phyloP scores from a whole-genome alignment of 1,140 invertebrate genomes.

The Dreissena polymorpha region DNA sequence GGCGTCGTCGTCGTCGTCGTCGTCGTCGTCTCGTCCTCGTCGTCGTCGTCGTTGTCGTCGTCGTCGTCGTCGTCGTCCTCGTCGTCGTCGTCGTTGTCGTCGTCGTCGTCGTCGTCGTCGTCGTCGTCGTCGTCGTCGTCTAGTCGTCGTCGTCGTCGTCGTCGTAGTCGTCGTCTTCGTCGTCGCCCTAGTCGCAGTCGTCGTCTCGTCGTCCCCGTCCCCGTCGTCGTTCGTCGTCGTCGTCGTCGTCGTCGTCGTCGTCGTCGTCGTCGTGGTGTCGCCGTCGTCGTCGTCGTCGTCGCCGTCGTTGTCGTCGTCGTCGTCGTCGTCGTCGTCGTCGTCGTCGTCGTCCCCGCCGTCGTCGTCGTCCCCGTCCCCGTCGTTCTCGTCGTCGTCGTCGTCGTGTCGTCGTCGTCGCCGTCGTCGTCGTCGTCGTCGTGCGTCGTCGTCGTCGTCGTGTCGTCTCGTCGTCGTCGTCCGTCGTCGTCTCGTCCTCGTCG shows the following conservation, averaged over 20 bases:
- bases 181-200: too few relatives aligned
- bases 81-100: background rate
- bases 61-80: constrained; percentile 10
- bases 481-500: background rate
- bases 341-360: constrained; percentile 9
- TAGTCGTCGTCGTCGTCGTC: too few relatives aligned
- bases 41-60: constrained; percentile 21
- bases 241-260: constrained; percentile 86
- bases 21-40: too few relatives aligned
- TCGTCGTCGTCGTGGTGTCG: constrained; percentile 38
- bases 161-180: too few relatives aligned
- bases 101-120: background rate
- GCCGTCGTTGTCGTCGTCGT: constrained; percentile 29
- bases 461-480: too few relatives aligned
- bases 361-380: background rate
- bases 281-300: constrained; percentile 71
- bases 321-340: constrained; percentile 18
- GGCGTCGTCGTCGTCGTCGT: too few relatives aligned
- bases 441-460: too few relatives aligned
- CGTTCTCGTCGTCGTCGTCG: constrained; percentile 45
- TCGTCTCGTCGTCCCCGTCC: constrained; percentile 18
- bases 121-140: too few relatives aligned
- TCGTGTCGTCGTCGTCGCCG: too few relatives aligned
- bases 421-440: too few relatives aligned
- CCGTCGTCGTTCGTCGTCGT: constrained; percentile 76